Evolutionary conservation across 2,797 vertebrate species (phyloP).

Genomic region (Semaprochilodus insignis): DNA sequence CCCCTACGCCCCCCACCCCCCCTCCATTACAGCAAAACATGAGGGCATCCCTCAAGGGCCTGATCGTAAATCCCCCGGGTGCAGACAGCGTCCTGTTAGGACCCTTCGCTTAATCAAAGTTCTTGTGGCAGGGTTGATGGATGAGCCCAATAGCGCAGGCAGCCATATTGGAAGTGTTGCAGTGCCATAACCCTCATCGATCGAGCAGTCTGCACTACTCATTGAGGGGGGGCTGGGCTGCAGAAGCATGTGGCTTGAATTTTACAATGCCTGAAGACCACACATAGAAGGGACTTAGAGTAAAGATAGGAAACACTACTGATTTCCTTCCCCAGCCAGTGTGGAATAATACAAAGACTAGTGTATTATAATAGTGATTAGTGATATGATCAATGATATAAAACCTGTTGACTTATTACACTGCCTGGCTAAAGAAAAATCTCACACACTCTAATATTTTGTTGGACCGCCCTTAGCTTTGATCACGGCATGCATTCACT

Average conservation of each 20-base stretch:
- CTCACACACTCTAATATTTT: no score
- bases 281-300: neutral
- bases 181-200: slow-evolving; percentile 45
- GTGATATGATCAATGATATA: no score
- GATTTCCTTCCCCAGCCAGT: neutral
- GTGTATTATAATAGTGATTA: no score
- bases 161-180: slow-evolving; percentile 31
- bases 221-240: neutral
- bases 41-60: slow-evolving; percentile 32
- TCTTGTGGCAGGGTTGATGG: slow-evolving; percentile 38
- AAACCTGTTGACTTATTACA: no score
- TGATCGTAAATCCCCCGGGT: slow-evolving; percentile 43
- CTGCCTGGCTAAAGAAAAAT: no score
- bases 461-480: no score
- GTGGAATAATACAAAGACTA: neutral
- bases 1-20: neutral
- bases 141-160: slow-evolving; percentile 35
- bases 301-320: neutral
- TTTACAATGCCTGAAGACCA: neutral
- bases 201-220: neutral
- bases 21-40: slow-evolving; percentile 31
- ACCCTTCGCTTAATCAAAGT: slow-evolving; percentile 55
- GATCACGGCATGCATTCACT: no score
- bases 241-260: neutral
- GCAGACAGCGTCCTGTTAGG: slow-evolving; percentile 42